Evolutionary conservation across 2,797 vertebrate species (phyloP), one percentile per base, ranked within the genome.

Genomic region (Hapalemur alaotrensis): DNA sequence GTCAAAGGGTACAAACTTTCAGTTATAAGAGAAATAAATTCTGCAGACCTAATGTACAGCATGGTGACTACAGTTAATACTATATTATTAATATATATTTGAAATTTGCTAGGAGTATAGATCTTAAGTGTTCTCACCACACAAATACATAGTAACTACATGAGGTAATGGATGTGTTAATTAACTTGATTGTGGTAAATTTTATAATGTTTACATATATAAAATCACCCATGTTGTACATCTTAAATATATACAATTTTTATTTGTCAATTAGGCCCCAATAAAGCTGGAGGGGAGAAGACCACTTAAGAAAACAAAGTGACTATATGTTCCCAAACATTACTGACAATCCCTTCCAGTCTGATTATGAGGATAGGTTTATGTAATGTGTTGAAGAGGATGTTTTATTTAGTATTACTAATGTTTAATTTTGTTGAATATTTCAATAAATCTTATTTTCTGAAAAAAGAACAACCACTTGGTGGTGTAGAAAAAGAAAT

Each of bases 341-440:
- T 72, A 93, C 87, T 91, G 35, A 92, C 72, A 79, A 93, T 80
- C 3, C 17, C 78, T 92, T 84, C 32, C 20, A 93, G 50, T 9
- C 30, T 91, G n/a, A 91, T 89, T 92, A 81, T 43, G 41, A 95
- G 70, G 46, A 93, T 54, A 89, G 43, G 20, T 63, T 73, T 93
- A 85, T 25, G 20, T 54, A 83, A 28, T 67, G 65, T 70, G 6
- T 84, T 83, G 25, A 92, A 95, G 38, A 92, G 12, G 9, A 73
- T 91, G 50, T 82, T 91, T 92, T 95, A 11, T 92, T 96, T 95
- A 67, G 9, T 61, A 57, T 81, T 25, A 80, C 11, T 86, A 76
- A 86, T 80, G 12, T n/a, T 94, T 95, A 54, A 14, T 76, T 90
- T 95, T 94, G n/a, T 79, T 17, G 9, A 87, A 93, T 85, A 89